Conservation (phyloP, 2,113 vertebrate genomes). For the Siniperca knerii region DNA sequence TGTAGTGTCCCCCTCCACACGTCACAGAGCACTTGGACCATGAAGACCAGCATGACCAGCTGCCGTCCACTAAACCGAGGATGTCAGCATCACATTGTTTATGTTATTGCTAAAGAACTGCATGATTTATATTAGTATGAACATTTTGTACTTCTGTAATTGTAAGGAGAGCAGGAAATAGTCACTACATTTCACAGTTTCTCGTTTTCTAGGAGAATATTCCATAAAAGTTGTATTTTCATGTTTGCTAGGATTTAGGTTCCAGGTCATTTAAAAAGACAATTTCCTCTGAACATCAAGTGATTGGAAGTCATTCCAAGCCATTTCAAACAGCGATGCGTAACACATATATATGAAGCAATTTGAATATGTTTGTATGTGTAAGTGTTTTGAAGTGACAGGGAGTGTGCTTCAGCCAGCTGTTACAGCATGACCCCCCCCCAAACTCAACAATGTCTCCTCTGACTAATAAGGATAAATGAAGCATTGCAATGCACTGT, state of each 20-base stretch:
- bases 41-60: slow-evolving; percentile 97
- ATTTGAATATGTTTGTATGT: slow-evolving; percentile 22
- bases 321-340: slow-evolving; percentile 43
- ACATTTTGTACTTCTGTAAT: not conserved
- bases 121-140: not conserved
- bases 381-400: slow-evolving; percentile 27
- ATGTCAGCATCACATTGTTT: slow-evolving; percentile 1
- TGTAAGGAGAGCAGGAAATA: not conserved
- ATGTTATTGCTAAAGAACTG: not conserved
- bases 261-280: slow-evolving; percentile 53
- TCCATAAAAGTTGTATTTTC: not conserved
- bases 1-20: slow-evolving; percentile 96
- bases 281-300: slow-evolving; percentile 49
- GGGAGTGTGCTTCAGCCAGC: slow-evolving; percentile 48
- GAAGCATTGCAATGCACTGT: slow-evolving; percentile 46
- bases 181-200: not conserved
- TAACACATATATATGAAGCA: slow-evolving; percentile 25
- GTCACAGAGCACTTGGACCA: slow-evolving; percentile 98
- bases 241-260: slow-evolving; percentile 20
- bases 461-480: slow-evolving; percentile 80
- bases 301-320: slow-evolving; percentile 46
- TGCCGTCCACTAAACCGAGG: slow-evolving; percentile 90
- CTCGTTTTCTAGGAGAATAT: slow-evolving; percentile 15
- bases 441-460: slow-evolving; percentile 20
- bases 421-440: slow-evolving; percentile 31